Conservation (phyloP, 2,113 vertebrate species). For the Eudyptes chrysolophus region DNA sequence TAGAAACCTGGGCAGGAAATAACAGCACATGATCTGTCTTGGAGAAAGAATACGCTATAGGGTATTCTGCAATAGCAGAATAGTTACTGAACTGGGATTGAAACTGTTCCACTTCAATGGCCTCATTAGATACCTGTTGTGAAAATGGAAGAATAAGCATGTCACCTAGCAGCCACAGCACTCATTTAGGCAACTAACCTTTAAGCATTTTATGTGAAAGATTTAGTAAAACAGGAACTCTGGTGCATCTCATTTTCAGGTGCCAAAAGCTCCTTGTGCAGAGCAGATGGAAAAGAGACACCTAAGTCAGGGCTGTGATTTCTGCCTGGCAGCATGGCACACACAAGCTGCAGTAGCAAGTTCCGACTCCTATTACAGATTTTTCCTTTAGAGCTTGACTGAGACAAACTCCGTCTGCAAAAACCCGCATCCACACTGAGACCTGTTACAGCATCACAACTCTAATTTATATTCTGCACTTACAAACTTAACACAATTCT, state of each 20-base stretch:
- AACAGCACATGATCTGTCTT: neutral
- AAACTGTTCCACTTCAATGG: neutral
- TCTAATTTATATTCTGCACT: neutral
- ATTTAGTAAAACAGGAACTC: neutral
- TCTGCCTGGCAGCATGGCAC: neutral
- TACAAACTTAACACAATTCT: neutral
- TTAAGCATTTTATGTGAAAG: neutral
- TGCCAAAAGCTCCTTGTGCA: neutral
- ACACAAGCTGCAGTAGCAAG: neutral
- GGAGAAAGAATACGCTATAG: neutral
- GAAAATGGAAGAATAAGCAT: neutral
- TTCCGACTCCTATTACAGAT: neutral
- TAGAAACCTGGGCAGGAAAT: neutral
- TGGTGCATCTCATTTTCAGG: neutral
- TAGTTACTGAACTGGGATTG: neutral
- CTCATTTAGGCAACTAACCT: neutral
- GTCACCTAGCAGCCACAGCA: neutral
- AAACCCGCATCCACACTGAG: neutral
- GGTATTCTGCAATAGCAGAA: neutral
- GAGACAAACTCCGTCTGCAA: neutral
- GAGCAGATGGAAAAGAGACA: slow-evolving; percentile 13
- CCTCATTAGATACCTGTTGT: neutral
- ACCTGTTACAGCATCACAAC: neutral
- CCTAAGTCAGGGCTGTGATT: neutral
- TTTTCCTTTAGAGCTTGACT: neutral